phyloP scores from a whole-genome alignment of 2,797 vertebrate species.

The Erpetoichthys calabaricus region DNA sequence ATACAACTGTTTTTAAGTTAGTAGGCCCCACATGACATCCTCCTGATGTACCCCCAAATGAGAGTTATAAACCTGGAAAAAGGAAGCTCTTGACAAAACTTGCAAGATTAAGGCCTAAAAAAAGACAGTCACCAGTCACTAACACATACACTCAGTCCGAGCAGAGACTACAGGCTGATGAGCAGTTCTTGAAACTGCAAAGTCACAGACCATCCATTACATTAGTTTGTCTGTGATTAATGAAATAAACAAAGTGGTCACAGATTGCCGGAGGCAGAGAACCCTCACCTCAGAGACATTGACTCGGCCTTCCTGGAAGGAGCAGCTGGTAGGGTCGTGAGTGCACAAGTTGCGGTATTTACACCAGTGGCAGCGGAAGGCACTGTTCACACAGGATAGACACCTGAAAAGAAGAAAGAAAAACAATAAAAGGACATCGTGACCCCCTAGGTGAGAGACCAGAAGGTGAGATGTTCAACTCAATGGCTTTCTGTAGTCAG shows the following conservation, averaged over 20 bases:
- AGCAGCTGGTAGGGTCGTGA: conserved; percentile 92
- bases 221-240: too few relatives aligned
- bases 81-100: too few relatives aligned
- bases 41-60: too few relatives aligned
- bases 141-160: neutral
- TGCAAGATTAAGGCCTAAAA: neutral
- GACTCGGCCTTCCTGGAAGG: conserved; percentile 94
- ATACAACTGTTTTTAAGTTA: too few relatives aligned
- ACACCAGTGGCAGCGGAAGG: conserved; percentile 97
- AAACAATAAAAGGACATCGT: neutral
- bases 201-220: too few relatives aligned
- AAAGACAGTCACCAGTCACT: neutral
- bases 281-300: conserved; percentile 80
- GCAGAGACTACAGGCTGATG: conserved; percentile 7
- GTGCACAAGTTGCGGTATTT: conserved; percentile 96
- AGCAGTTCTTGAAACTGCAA: too few relatives aligned
- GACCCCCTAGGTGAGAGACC: neutral
- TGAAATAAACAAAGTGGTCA: neutral
- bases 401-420: conserved; percentile 51
- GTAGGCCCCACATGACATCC: too few relatives aligned
- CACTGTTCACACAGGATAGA: conserved; percentile 92
- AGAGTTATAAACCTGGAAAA: too few relatives aligned
- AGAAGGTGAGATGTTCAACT: too few relatives aligned
- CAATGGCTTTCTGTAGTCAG: too few relatives aligned
- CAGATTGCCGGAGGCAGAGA: neutral